Evolutionary conservation across 2,888 invertebrate species (phyloP), one percentile per base, ranked within the genome.

Genomic region (Drosophila setosimentum): DNA sequence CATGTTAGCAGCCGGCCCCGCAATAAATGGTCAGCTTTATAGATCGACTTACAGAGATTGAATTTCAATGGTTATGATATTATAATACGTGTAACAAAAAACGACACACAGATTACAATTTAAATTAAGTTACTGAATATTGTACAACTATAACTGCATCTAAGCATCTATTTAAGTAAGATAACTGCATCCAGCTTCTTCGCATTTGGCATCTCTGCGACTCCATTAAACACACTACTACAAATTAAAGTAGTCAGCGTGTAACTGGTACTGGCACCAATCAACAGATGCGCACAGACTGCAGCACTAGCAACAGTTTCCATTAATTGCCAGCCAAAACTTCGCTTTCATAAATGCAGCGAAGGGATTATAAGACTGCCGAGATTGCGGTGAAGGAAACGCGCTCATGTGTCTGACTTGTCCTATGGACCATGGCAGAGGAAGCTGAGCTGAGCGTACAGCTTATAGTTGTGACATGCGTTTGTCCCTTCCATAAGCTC

Each of bases 301-400:
- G 59, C 59, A 51, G 54, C 67, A 60, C 50, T 60, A 66, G 71
- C 66, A 61, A 74, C 73, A 66, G 73, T 74, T 71, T 45, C 62
- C 71, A 78, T 87, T 86, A 87, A 86, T 87, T 87, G 76, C 73
- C 33, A 78, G 68, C 69, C 61, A 75, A 70, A 72, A 76, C 72
- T 40, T 58, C 57, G 78, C 76, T 61, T 64, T 78, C 74, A 73
- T 67, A 73, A 78, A 67, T 72, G 70, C 70, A 57, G 50, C 32
- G 55, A 68, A 68, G 53, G 72, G 82, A 74, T 82, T 79, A 73
- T 62, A 70, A 45, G 59, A 50, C 40, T 59, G 32, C 49, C 45
- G 18, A 21, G 40, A 30, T 21, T 24, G 32, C 27, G 10, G 24
- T 7, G 7, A 8, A n/a, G 21, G 33, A 27, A 42, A 37, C 35